phyloP scores from a whole-genome alignment of 2,888 invertebrate genomes.

The Nomada lathburiana region DNA sequence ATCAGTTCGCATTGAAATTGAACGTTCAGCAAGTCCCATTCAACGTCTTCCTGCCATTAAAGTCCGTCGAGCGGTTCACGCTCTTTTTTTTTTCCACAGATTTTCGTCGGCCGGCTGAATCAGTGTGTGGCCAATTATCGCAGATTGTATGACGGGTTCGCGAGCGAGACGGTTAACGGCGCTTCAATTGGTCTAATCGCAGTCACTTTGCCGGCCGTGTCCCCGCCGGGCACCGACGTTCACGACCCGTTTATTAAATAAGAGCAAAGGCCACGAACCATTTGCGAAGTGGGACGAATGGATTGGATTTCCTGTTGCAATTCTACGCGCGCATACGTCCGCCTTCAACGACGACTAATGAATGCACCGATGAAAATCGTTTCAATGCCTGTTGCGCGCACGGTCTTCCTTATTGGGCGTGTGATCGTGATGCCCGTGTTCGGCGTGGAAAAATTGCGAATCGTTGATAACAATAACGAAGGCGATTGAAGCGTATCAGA shows the following conservation, averaged over 20 bases:
- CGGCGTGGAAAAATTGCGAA: neutral
- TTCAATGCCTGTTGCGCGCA: slow-evolving; percentile 18
- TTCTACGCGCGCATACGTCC: slow-evolving; percentile 51
- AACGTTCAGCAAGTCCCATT: neutral
- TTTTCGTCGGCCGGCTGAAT: slow-evolving; percentile 28
- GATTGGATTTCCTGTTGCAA: slow-evolving; percentile 67
- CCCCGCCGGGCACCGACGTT: slow-evolving; percentile 56
- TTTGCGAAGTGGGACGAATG: slow-evolving; percentile 65
- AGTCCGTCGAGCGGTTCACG: too few species aligned
- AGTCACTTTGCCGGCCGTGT: slow-evolving; percentile 60
- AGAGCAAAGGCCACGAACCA: slow-evolving; percentile 70
- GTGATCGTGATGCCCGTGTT: slow-evolving; percentile 16
- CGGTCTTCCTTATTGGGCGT: slow-evolving; percentile 28
- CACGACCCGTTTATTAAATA: slow-evolving; percentile 69
- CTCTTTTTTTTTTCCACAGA: neutral
- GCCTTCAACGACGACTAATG: slow-evolving; percentile 49
- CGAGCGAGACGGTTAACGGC: slow-evolving; percentile 57
- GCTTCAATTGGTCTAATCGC: slow-evolving; percentile 69
- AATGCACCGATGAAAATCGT: slow-evolving; percentile 50
- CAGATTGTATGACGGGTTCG: slow-evolving; percentile 48
- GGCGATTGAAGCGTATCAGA: neutral
- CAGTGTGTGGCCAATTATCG: slow-evolving; percentile 48
- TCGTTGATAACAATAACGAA: neutral
- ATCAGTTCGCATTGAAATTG: neutral
- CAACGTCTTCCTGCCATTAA: too few species aligned